Conservation (phyloP, 1,140 invertebrate species). For the Bombus sibiricus region DNA sequence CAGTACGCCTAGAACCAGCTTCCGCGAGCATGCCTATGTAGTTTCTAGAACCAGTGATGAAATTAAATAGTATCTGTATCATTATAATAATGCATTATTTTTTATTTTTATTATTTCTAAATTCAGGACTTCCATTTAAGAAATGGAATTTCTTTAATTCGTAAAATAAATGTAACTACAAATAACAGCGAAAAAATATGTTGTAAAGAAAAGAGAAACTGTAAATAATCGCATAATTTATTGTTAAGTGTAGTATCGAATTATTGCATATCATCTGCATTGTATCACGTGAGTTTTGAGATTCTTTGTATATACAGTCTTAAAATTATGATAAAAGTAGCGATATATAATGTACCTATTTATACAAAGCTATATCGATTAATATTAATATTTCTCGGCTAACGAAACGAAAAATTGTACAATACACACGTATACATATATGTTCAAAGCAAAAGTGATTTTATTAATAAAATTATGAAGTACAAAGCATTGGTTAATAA, state of each 20-base stretch:
- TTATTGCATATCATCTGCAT: not conserved
- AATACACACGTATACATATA: conserved; percentile 29
- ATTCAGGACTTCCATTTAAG: too few relatives aligned
- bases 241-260: not conserved
- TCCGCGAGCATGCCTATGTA: conserved; percentile 76
- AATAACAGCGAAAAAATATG: not conserved
- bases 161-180: not conserved
- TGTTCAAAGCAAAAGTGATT: conserved; percentile 66
- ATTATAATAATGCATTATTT: not conserved
- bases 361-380: not conserved
- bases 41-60: conserved; percentile 47
- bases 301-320: conserved; percentile 13
- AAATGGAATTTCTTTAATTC: not conserved
- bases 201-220: not conserved
- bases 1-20: conserved; percentile 80
- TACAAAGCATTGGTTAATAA: conserved; percentile 66
- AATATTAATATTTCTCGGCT: not conserved
- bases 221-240: conserved; percentile 46
- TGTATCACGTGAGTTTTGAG: not conserved
- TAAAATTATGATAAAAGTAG: not conserved
- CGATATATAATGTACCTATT: conserved; percentile 10
- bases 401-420: conserved; percentile 6
- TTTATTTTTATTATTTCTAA: not conserved
- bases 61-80: not conserved
- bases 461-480: conserved; percentile 69